A percentile compares a stretch with the other conserved stretches of the same genome.
Conservation (phyloP, 2,113 vertebrate genomes). For the Eretmochelys imbricata region DNA sequence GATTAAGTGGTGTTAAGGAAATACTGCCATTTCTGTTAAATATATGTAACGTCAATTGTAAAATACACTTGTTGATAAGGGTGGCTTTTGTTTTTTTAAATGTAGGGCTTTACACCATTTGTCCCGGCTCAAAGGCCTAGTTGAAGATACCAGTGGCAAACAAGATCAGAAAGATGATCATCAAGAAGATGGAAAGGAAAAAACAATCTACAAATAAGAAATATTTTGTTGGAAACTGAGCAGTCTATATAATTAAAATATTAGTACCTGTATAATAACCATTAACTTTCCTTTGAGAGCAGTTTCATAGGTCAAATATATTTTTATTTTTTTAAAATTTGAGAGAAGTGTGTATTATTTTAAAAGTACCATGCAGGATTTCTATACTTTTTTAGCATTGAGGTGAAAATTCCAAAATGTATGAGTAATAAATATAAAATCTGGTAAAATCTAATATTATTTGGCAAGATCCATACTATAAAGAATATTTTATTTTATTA, state of each 20-base stretch:
- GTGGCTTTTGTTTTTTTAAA: conserved; percentile 17
- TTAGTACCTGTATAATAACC: neutral
- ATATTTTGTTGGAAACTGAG: neutral
- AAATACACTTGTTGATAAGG: neutral
- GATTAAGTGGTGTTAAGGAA: neutral
- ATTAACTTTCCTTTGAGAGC: neutral
- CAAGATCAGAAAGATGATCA: neutral
- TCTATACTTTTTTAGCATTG: neutral
- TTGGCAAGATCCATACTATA: neutral
- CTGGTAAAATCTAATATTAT: neutral
- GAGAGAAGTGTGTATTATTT: neutral
- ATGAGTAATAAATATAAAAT: neutral
- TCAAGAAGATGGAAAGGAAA: conserved; percentile 39
- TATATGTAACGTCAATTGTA: neutral
- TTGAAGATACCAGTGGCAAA: conserved; percentile 74
- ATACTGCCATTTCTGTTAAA: neutral
- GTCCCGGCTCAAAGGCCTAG: conserved; percentile 78
- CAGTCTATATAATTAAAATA: neutral
- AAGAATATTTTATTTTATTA: neutral
- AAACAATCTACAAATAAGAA: neutral
- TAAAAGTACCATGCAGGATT: neutral
- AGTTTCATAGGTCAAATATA: neutral
- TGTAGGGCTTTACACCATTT: conserved; percentile 84
- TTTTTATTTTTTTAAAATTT: neutral
- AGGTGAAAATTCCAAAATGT: neutral